phyloP scores from a whole-genome alignment of 2,888 invertebrate species.

The Drosophila emarginata region DNA sequence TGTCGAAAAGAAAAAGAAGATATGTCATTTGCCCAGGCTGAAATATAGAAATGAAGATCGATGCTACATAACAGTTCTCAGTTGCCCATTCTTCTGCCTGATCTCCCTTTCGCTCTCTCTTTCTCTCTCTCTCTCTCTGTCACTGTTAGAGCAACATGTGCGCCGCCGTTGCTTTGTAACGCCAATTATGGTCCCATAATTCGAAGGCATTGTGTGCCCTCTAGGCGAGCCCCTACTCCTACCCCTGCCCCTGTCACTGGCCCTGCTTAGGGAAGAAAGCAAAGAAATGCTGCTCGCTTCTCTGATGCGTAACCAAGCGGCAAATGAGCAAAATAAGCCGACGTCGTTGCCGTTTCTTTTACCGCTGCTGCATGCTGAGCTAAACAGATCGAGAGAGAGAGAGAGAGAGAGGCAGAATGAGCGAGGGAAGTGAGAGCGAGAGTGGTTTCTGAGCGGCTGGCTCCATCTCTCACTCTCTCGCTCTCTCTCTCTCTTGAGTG shows the following conservation, averaged over 20 bases:
- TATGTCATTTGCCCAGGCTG: slow-evolving; percentile 68
- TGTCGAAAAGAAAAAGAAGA: slow-evolving; percentile 51
- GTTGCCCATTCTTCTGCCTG: slow-evolving; percentile 5
- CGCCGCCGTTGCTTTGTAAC: slow-evolving; percentile 73
- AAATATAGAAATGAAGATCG: slow-evolving; percentile 64
- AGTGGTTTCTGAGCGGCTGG: slow-evolving; percentile 2
- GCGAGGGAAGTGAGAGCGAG: slow-evolving; percentile 24
- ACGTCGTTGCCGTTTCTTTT: neutral
- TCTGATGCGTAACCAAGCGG: slow-evolving; percentile 74
- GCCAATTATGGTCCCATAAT: slow-evolving; percentile 81
- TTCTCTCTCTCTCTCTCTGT: neutral
- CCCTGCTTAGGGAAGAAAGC: slow-evolving; percentile 25
- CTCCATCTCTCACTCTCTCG: neutral
- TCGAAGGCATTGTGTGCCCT: slow-evolving; percentile 69
- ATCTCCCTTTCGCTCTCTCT: neutral
- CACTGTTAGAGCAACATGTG: slow-evolving; percentile 56
- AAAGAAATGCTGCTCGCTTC: slow-evolving; percentile 26
- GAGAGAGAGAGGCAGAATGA: neutral
- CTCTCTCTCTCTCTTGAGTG: slow-evolving; percentile 65
- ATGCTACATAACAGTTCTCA: slow-evolving; percentile 62
- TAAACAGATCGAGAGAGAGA: slow-evolving; percentile 5
- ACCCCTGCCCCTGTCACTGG: neutral
- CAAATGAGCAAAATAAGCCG: slow-evolving; percentile 68
- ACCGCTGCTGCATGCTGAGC: slow-evolving; percentile 26
- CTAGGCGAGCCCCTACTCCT: neutral